Percentiles rank a stretch among this genome's conserved stretches.
These are phyloP conservation scores for Enteromius radiatus DNA, from an alignment of 2,797 vertebrate genomes.

Conservation along the genomic window DNA sequence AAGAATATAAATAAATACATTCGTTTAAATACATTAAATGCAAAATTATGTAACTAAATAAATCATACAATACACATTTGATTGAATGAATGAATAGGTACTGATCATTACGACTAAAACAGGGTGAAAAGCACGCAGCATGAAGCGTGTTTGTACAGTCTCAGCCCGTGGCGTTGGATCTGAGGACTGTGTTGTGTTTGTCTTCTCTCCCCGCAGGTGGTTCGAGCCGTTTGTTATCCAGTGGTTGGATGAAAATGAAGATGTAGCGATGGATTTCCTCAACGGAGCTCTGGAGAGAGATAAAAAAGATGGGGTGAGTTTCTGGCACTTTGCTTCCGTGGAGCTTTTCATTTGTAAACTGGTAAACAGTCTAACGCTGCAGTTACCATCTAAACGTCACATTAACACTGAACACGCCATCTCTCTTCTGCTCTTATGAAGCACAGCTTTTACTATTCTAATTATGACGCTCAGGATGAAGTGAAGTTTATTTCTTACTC, in stretches of 20 bases:
- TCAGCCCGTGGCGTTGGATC: too few species aligned
- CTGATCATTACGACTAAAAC: too few species aligned
- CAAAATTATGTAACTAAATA: too few species aligned
- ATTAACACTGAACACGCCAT: slow-evolving; percentile 3
- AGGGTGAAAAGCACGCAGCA: neutral
- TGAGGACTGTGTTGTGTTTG: neutral
- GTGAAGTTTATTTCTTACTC: neutral
- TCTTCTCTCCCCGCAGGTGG: slow-evolving; percentile 80
- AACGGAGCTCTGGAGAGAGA: slow-evolving; percentile 95
- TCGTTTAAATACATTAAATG: too few species aligned
- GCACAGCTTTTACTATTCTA: neutral
- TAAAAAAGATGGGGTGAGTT: slow-evolving; percentile 96
- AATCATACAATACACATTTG: too few species aligned
- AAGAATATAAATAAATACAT: neutral
- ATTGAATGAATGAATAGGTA: too few species aligned
- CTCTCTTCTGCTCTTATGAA: neutral
- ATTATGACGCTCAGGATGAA: neutral
- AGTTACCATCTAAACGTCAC: neutral
- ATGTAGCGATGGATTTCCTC: slow-evolving; percentile 96
- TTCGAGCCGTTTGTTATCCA: slow-evolving; percentile 98
- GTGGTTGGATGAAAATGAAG: slow-evolving; percentile 98
- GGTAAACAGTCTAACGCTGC: neutral
- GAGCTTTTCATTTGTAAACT: slow-evolving; percentile 15
- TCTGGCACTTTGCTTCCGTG: neutral
- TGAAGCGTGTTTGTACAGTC: neutral